Base-by-base conservation (phyloP, 2,888 invertebrate species). In the Subacronicta megacephala region DNA sequence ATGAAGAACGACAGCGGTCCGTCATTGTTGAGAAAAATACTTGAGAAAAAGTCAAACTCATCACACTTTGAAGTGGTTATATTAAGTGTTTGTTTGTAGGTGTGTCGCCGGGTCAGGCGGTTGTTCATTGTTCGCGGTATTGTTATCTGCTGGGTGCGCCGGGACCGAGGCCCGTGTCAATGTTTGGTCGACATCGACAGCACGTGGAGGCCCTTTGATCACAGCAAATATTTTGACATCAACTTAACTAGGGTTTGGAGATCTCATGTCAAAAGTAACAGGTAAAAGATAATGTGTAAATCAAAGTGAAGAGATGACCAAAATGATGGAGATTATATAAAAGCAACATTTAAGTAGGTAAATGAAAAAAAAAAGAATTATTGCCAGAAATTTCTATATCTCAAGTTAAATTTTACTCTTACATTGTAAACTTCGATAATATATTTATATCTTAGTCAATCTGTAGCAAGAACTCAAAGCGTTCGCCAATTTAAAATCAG, bases 131-230 rank as follows among this genome's bases (percentile, higher is more conserved):
- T 88, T 88, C 84, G 83, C 78, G 72, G 84, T 84, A 89, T 87
- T 88, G 89, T 89, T 89, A 89, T 89, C 89, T 80, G 76, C 53
- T 80, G 85, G 90, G 90, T 80, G 62, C 54, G 57, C 44, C 47
- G 76, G 64, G 77, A 77, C 82, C 33, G 40, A 12, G 29, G 38
- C 62, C 62, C 90, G 81, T 85, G 90, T 87, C 90, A 87, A 87
- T 88, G 89, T 89, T 90, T 88, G 81, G 76, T 62, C 72, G 72
- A 54, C 62, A 72, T 72, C 73, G 77, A 66, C 62, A 83, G 81
- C 83, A 82, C 85, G 86, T 86, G 87, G 83, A 67, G 74, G 66
- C 72, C 78, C 78, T 86, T 87, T 84, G 83, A 84, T 73, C 72
- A 74, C 65, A 71, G 74, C 78, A 82, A 85, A 87, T 82, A 83